Base-by-base conservation (phyloP, 2,888 invertebrate species). In the Ectropis crepuscularia region DNA sequence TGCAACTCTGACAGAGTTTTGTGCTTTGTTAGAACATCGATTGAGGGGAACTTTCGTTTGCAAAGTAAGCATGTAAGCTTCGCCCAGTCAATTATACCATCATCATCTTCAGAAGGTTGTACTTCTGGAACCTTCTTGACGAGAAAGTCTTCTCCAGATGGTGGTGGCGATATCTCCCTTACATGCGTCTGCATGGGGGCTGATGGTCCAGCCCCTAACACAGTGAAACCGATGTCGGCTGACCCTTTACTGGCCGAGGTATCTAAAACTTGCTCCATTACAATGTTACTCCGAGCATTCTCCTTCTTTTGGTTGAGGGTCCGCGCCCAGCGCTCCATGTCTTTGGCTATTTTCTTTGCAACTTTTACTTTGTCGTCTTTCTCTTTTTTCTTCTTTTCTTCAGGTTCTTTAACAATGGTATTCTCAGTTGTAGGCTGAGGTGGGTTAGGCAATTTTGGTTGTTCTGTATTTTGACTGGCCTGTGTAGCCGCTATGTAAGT, bases 291-390 rank as follows among this genome's bases (percentile, higher is more conserved):
- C 11, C 86, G 83, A 53, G 92, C 92, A 76, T 89, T 90, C 87
- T 98, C 97, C 84, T 99, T 99, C 90, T 98, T 98, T 85, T 99
- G 99, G 85, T 99, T 99, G 70, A 99, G 91, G 9, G 98, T 98
- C 77, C 99, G 98, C 0, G 99, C 99, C 99, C 99, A 99, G 60
- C 95, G 87, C 69, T 95, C 95, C 95, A 95, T 95, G 73, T 95
- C 96, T 91, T 99, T 99, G 0, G 99, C 99, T 74, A 99, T 99
- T 87, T 98, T 98, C 84, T 99, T 99, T 6, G 99, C 99, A 9
- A 98, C 98, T 90, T 99, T 99, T 0, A 98, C 98, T 91, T 99
- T 98, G 76, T 98, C 98, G 66, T 97, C 97, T 75, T 97, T 97
- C 50, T 94, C 95, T 74, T 95, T 95, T 83, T 96, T 97, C 85